Percentiles rank a stretch among this genome's conserved stretches.
phyloP scores from a whole-genome alignment of 2,888 invertebrate genomes.

The Cistogaster globosa region DNA sequence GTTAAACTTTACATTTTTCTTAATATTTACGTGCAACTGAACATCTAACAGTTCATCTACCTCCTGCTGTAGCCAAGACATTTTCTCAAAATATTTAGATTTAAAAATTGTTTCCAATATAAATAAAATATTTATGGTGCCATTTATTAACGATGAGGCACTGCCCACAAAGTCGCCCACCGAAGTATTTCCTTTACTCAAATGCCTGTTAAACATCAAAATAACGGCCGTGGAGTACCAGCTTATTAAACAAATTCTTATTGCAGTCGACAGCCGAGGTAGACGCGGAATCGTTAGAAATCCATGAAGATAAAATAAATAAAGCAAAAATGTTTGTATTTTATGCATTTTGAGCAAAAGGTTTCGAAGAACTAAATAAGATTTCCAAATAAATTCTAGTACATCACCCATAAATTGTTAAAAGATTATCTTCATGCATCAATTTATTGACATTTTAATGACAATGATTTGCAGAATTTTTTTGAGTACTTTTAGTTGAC shows the following conservation, averaged over 20 bases:
- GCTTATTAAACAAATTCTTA: conserved; percentile 48
- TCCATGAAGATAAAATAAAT: conserved; percentile 49
- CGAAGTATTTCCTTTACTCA: conserved; percentile 47
- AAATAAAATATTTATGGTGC: conserved; percentile 54
- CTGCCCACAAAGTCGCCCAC: conserved; percentile 68
- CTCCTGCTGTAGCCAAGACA: conserved; percentile 28
- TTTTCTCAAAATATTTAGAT: conserved; percentile 6
- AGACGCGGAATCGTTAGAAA: conserved; percentile 36
- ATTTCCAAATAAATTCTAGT: background rate
- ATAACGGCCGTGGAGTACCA: conserved; percentile 40
- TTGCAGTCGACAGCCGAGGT: conserved; percentile 30
- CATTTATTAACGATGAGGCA: conserved; percentile 63
- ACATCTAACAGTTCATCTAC: conserved; percentile 49
- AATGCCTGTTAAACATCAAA: conserved; percentile 53
- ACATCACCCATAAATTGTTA: too few species aligned
- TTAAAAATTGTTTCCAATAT: conserved; percentile 69
- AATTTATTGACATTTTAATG: background rate
- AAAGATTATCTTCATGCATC: background rate
- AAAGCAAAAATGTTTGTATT: conserved; percentile 5
- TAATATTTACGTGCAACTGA: background rate
- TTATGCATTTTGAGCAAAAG: conserved; percentile 29
- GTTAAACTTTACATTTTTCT: background rate
- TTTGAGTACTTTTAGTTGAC: background rate
- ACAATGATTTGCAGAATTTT: conserved; percentile 9
- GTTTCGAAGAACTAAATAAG: background rate